Evolutionary conservation across 1,140 invertebrate genomes (phyloP), one percentile per base, ranked within the genome.

Genomic region (Adelges cooleyi): DNA sequence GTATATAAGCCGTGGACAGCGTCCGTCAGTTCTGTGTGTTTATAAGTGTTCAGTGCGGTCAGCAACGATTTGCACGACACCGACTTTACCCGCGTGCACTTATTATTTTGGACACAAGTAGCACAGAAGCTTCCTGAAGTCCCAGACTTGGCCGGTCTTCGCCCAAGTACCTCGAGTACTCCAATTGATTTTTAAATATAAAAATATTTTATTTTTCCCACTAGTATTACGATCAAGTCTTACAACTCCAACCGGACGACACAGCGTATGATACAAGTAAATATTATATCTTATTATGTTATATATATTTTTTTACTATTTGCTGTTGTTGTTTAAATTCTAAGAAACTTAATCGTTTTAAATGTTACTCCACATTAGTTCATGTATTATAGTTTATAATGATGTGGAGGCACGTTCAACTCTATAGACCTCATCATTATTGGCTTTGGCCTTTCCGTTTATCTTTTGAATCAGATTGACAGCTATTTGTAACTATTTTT

Each of bases 351-450:
- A n/a, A n/a, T n/a, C n/a, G n/a, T n/a, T n/a, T n/a, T n/a, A n/a
- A n/a, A n/a, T n/a, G n/a, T n/a, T n/a, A n/a, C n/a, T n/a, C n/a
- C n/a, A n/a, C n/a, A n/a, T n/a, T n/a, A n/a, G n/a, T n/a, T n/a
- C n/a, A n/a, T n/a, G n/a, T n/a, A n/a, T n/a, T 36, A 18, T 54
- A n/a, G n/a, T n/a, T n/a, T n/a, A 54, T 54, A 54, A 54, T 54
- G 52, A 54, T 54, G 33, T 54, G 52, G 52, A 54, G 10, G 13
- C 52, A 54, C 42, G 20, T 40, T 23, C 42, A 18, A 54, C 20
- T n/a, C n/a, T n/a, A n/a, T 54, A 23, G 52, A 54, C 52, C 52
- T 54, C 52, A 40, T 54, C 52, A 40, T 54, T 54, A 54, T 40
- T 15, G 22, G 13, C 2, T 9, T 48, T 22, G 8, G n/a, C n/a